Evolutionary conservation across 2,888 invertebrate species (phyloP), one percentile per base, ranked within the genome.

Genomic region (Ophioninae sp.): DNA sequence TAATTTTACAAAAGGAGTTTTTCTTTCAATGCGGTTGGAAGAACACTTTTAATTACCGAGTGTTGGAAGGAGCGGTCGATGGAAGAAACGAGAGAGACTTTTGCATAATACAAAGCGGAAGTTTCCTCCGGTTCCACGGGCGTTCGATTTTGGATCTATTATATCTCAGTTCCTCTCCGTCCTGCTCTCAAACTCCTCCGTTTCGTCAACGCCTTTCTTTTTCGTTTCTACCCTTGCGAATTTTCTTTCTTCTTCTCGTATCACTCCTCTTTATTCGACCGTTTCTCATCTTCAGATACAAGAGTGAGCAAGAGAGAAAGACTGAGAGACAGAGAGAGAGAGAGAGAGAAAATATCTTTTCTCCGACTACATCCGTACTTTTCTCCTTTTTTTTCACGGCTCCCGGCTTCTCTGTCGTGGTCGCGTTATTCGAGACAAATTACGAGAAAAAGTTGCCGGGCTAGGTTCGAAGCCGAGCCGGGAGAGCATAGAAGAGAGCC

Each of bases 11-110:
- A 75, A 61, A 75, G 59, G 39, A 8, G 21, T 44, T 67, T 64
- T 57, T 61, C 84, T 87, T 87, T 88, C 89, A 88, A 89, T 88
- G 89, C 88, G 87, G 88, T 82, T 87, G 85, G 87, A 89, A 90
- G 90, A 89, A 90, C 88, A 90, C 88, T 91, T 91, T 90, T 90
- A 90, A 91, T 90, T 91, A 91, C 89, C 87, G 86, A 85, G 85
- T 81, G 81, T 86, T 79, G 79, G 81, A 79, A 68, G 50, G 79
- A 84, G 70, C 73, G 30, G 72, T 75, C 56, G 41, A 77, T 73
- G 73, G 79, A 70, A 39, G 50, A 67, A 70, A 64, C 21, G 72
- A 62, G 62, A 67, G 76, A 79, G 65, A 21, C 56, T 78, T 10
- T 79, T 72, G 56, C 56, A 41, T 13, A 64, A 57, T 56, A 39